Base-by-base conservation (phyloP, 2,888 invertebrate genomes). In the Pterostichus madidus region DNA sequence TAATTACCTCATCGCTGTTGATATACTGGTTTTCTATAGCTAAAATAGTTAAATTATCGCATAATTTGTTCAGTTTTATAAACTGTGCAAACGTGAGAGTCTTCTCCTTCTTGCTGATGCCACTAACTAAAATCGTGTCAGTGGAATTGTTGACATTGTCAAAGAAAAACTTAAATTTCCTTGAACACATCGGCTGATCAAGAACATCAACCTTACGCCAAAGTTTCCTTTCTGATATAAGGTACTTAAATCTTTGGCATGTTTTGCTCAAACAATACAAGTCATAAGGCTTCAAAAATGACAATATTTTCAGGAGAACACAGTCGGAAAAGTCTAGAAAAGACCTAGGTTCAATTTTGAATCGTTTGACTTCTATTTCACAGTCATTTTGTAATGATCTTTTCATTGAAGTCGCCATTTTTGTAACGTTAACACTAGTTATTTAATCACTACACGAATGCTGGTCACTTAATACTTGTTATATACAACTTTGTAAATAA, bases 11-110 rank as follows among this genome's bases (percentile, higher is more conserved):
- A 85, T 85, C 81, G 4, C 88, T 87, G 84, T 87, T 86, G 53
- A 89, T 86, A 35, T 84, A 84, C 79, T 88, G 87, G 84, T 89
- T 87, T 84, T 90, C 89, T 73, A 90, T 84, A 0, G 89, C 88
- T 46, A 90, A 84, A 5, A 90, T 85, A 8, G 86, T 87, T 31
- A 89, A 83, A 71, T 87, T 86, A 31, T 84, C 77, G 84, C 71
- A 84, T 8, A 75, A 81, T 80, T 78, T 78, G 5, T 77, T 32
- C 68, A 83, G 7, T 13, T 77, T 31, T 31, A 68, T 32, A 52
- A 76, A 86, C 80, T 80, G 84, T 24, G 46, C 10, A 17, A 46
- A 53, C 39, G 83, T 68, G 1, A 80, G 71, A 0, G 77, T 56
- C 53, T 75, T 82, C 35, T 71, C 84, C 8, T 59, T 73, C 4